phyloP scores from a whole-genome alignment of 2,113 vertebrate species.

The Rhinolophus sinicus region DNA sequence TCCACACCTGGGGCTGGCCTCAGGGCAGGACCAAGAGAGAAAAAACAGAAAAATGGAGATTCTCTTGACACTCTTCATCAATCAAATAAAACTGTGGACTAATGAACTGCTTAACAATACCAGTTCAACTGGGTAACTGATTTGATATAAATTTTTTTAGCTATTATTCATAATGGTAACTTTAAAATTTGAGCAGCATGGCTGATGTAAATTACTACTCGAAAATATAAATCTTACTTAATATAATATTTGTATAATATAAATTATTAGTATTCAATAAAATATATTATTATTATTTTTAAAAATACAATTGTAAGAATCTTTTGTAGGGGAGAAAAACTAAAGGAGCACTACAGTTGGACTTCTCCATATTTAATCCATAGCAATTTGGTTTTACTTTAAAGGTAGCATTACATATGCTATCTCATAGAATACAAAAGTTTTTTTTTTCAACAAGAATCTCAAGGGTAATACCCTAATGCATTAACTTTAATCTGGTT shows the following conservation, averaged over 20 bases:
- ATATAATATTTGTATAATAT: not conserved
- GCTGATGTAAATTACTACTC: not conserved
- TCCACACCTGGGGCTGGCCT: not conserved
- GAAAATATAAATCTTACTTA: not conserved
- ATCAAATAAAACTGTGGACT: not conserved
- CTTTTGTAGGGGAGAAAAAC: not conserved
- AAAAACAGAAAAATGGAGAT: not conserved
- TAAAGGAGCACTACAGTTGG: not conserved
- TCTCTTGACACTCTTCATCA: not conserved
- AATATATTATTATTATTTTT: not conserved
- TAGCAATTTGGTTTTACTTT: not conserved
- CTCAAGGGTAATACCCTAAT: not conserved
- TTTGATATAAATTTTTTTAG: not conserved
- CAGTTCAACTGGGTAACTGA: not conserved
- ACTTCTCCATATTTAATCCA: not conserved
- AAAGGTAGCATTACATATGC: not conserved
- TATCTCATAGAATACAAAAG: not conserved
- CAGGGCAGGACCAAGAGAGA: not conserved
- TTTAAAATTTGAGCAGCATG: not conserved
- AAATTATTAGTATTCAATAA: not conserved
- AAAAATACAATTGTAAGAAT: not conserved
- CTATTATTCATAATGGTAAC: not conserved
- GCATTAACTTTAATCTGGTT: not conserved
- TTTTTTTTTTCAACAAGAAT: not conserved
- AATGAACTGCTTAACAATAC: not conserved